phyloP scores from a whole-genome alignment of 2,113 vertebrate genomes.

The Gopherus flavomarginatus region DNA sequence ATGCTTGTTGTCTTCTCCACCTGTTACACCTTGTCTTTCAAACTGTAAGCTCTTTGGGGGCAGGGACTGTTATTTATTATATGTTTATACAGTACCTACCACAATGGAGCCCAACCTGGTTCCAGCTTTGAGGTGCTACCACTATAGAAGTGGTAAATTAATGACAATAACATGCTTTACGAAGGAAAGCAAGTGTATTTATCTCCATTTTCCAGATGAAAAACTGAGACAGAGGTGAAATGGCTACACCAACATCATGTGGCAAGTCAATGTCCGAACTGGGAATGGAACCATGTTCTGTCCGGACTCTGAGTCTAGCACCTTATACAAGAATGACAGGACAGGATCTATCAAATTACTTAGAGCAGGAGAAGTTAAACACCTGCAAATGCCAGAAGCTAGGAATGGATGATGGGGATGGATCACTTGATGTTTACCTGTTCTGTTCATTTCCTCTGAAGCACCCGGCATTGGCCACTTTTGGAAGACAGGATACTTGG shows the following conservation, averaged over 20 bases:
- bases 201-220: background rate
- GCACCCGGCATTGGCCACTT: no score
- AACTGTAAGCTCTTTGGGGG: fast-evolving
- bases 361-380: background rate
- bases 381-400: background rate
- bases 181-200: background rate
- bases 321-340: background rate
- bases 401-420: no score
- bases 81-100: background rate
- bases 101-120: background rate
- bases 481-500: no score
- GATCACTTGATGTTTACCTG: no score
- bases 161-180: background rate
- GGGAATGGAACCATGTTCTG: background rate
- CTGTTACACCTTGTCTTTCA: background rate
- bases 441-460: no score
- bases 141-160: background rate
- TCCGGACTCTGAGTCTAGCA: background rate
- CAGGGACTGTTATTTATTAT: background rate
- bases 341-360: background rate
- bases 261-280: fast-evolving
- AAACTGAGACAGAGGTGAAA: background rate
- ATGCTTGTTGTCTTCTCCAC: background rate
- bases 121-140: background rate
- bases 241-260: background rate